These are phyloP conservation scores for Heliocidaris tuberculata DNA, from an alignment of 35 echinoderm and acorn worm genomes.

Conservation along the genomic window DNA sequence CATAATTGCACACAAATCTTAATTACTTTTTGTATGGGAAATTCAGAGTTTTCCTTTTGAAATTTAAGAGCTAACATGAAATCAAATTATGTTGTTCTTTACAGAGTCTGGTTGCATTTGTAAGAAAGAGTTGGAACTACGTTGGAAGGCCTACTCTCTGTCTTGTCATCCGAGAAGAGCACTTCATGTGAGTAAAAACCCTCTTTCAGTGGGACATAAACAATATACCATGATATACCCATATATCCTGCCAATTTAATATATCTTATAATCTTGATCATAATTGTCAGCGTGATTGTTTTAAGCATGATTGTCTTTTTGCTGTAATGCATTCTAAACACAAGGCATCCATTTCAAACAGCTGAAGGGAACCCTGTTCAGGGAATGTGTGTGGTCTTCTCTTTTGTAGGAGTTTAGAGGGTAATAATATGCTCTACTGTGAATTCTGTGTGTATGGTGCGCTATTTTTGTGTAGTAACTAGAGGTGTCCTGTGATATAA, in stretches of 20 bases:
- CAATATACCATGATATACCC: background rate
- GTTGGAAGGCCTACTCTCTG: conserved; percentile 89
- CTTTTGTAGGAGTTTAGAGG: no score
- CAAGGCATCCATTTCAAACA: no score
- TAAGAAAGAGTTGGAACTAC: conserved; percentile 81
- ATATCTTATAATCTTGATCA: background rate
- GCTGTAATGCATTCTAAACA: no score
- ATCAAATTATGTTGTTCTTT: background rate
- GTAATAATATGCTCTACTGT: no score
- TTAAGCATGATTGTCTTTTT: background rate
- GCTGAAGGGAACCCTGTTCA: no score
- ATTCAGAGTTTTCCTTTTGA: background rate
- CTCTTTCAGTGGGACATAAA: background rate
- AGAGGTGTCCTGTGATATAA: no score
- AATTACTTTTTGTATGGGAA: background rate
- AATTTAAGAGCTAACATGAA: no score
- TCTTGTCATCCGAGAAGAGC: conserved; percentile 77
- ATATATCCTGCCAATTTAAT: background rate
- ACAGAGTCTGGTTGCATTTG: conserved; percentile 80
- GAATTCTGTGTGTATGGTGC: no score
- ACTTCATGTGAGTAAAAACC: conserved; percentile 67
- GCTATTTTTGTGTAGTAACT: no score
- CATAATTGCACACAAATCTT: background rate
- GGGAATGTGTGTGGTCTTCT: no score
- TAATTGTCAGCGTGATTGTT: no score